Base-by-base conservation (phyloP, 2,113 vertebrate genomes). In the Gallinago jamesoni region DNA sequence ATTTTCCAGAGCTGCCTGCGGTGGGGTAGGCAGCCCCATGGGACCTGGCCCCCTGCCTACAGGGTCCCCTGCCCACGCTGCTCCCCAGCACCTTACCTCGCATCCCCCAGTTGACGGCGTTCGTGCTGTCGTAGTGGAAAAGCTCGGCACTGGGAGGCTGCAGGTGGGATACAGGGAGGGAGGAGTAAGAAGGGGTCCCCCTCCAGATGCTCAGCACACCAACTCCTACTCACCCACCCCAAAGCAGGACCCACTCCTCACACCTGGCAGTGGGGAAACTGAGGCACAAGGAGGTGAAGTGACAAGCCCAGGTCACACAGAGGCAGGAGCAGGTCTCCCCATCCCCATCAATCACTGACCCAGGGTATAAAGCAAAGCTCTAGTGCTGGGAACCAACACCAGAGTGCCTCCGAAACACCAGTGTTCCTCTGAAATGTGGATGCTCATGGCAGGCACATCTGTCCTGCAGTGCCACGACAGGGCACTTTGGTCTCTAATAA, bases 91-190 rank as follows among this genome's bases (percentile, higher is more conserved):
- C 63, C 96, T 97, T 95, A 99, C 99, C 99, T 99, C 98, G 98
- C 98, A 98, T 99, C 64, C 99, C 99, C 99, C 99, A 99, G 98
- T 99, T 99, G 95, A 99, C 98, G 24, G 99, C 99, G 0, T 98
- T 99, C 50, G 98, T 98, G 94, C 98, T 99, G 98, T 99, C 99
- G 1, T 99, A 99, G 97, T 99, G 99, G 98, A 99, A 99, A 68
- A 99, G 99, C 75, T 99, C 99, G 1, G 99, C 98, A 64, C 99
- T 98, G 87, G 98, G 98, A 39, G 98, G 98, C 98, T 98, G 97
- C 4, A 31, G 70, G 82, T 75, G n/a, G 74, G 70, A 97, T 2
- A 92, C 59, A 90, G 19, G n/a, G 37, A 79, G 25, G n/a, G 19
- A 22, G 16, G 30, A 55, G n/a, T 66, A 60, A 95, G 76, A 84